phyloP scores from a whole-genome alignment of 2,797 vertebrate genomes.

The Gallirallus australis region DNA sequence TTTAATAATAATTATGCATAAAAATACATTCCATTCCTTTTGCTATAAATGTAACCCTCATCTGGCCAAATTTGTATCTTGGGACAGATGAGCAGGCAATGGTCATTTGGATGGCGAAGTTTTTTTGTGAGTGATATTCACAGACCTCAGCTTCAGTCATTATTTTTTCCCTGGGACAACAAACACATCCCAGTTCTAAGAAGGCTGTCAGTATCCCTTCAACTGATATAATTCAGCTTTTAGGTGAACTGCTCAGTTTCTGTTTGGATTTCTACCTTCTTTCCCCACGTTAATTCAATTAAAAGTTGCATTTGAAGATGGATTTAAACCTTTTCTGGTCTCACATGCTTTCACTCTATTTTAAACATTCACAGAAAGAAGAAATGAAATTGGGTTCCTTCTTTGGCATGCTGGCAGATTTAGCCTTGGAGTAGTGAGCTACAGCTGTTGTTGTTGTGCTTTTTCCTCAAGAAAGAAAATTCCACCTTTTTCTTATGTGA shows the following conservation, averaged over 20 bases:
- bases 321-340: not conserved
- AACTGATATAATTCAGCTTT: not conserved
- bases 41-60: not conserved
- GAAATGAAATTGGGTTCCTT: not conserved
- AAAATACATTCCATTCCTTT: not conserved
- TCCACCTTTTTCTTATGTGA: not conserved
- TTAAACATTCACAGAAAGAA: not conserved
- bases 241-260: not conserved
- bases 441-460: not conserved
- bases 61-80: not conserved
- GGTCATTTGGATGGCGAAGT: not conserved
- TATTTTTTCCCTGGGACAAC: not conserved
- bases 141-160: not conserved
- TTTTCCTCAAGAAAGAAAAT: not conserved
- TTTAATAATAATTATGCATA: not conserved
- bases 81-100: not conserved
- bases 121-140: not conserved
- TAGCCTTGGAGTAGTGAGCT: not conserved
- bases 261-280: not conserved
- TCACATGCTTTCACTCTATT: not conserved
- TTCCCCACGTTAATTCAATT: not conserved
- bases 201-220: not conserved
- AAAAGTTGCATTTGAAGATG: not conserved
- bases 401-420: not conserved
- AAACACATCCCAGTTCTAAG: not conserved